These are phyloP conservation scores for Alcis repandata DNA, from an alignment of 2,888 invertebrate genomes.

Conservation along the genomic window DNA sequence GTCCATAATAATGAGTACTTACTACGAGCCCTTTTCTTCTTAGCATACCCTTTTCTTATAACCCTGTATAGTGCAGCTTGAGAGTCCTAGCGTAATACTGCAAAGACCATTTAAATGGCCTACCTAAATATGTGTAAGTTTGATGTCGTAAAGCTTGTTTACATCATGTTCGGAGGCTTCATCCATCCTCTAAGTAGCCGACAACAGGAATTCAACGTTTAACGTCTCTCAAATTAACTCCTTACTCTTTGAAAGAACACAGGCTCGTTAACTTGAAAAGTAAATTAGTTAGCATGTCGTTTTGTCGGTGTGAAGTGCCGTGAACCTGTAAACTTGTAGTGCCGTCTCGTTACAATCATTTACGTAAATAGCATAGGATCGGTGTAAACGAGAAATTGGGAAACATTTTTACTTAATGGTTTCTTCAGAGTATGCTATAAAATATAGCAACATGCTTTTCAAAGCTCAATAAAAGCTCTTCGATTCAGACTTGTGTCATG, in stretches of 20 bases:
- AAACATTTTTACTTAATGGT: conserved; percentile 49
- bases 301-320: conserved; percentile 38
- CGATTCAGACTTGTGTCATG: too few species aligned
- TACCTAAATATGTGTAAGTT: too few species aligned
- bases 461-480: neutral
- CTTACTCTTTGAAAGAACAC: conserved; percentile 30
- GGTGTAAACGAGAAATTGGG: conserved; percentile 61
- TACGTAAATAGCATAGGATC: conserved; percentile 58
- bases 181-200: neutral
- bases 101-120: too few species aligned
- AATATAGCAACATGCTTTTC: neutral
- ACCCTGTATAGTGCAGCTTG: too few species aligned
- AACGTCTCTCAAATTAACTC: conserved; percentile 31
- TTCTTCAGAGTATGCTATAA: neutral
- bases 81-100: too few species aligned
- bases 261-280: conserved; percentile 43
- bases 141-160: neutral
- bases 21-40: too few species aligned
- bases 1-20: too few species aligned
- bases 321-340: conserved; percentile 47
- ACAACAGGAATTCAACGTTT: conserved; percentile 22
- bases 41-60: too few species aligned
- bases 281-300: conserved; percentile 51
- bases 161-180: neutral
- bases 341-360: conserved; percentile 56